A percentile compares a stretch with the other conserved stretches of the same genome.
phyloP scores from a whole-genome alignment of 2,797 vertebrate species.

The Sphenodon punctatus region DNA sequence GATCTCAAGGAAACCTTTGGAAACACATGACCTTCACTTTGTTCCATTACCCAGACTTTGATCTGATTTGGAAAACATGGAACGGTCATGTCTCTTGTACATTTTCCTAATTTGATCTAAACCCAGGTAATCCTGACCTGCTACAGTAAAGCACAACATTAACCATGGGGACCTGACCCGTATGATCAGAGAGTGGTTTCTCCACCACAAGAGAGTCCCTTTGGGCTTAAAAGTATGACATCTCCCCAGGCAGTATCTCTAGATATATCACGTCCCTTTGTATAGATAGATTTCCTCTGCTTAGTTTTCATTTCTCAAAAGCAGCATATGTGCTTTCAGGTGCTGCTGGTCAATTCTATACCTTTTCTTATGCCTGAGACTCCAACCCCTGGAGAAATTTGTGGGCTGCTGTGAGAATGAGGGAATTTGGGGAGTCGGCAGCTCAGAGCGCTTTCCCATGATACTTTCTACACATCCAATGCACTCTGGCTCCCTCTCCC shows the following conservation, averaged over 20 bases:
- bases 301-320: neutral
- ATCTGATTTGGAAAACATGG: neutral
- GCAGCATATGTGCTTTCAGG: accelerated
- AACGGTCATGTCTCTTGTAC: neutral
- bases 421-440: too few relatives aligned
- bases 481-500: too few relatives aligned
- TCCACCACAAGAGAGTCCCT: neutral
- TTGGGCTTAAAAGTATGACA: neutral
- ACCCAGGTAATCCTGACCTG: neutral
- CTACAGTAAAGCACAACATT: neutral
- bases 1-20: neutral
- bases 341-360: neutral
- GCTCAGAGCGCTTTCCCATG: too few relatives aligned
- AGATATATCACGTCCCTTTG: too few relatives aligned
- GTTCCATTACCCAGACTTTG: conserved; percentile 1
- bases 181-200: neutral
- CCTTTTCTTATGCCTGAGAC: neutral
- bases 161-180: neutral
- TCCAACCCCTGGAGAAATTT: too few relatives aligned
- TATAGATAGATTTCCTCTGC: neutral
- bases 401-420: too few relatives aligned
- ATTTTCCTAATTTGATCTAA: neutral
- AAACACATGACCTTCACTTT: neutral
- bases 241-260: neutral
- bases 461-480: too few relatives aligned